These are phyloP conservation scores for Diadromus collaris DNA, from an alignment of 2,888 invertebrate genomes.

Conservation along the genomic window DNA sequence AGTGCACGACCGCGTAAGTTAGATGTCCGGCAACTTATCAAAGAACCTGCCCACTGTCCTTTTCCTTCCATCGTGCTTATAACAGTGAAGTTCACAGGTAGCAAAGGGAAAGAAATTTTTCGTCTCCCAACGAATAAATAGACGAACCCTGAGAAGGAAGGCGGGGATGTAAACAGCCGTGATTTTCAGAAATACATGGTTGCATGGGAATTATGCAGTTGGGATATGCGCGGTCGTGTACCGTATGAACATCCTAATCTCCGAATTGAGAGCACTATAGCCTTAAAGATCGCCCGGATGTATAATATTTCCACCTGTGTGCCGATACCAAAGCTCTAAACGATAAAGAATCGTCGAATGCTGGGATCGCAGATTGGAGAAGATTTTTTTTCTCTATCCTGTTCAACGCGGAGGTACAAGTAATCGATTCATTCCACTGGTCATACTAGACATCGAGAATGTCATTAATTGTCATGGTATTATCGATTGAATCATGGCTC, in stretches of 20 bases:
- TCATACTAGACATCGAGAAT: conserved; percentile 17
- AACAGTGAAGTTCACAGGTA: too few species aligned
- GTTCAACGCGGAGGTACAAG: not conserved
- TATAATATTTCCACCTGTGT: not conserved
- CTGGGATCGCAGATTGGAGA: not conserved
- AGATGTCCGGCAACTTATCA: too few species aligned
- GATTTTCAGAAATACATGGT: too few species aligned
- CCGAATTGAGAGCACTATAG: not conserved
- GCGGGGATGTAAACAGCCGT: too few species aligned
- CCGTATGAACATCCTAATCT: not conserved
- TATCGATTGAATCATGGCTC: conserved; percentile 16
- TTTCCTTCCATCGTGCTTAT: too few species aligned
- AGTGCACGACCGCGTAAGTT: too few species aligned
- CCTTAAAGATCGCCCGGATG: not conserved
- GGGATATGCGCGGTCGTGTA: too few species aligned
- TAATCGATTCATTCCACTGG: conserved; percentile 6
- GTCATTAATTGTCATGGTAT: conserved; percentile 10
- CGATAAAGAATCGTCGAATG: not conserved
- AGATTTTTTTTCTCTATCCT: not conserved
- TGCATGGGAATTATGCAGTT: too few species aligned
- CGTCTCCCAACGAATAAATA: too few species aligned
- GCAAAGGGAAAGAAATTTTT: too few species aligned
- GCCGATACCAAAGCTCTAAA: not conserved
- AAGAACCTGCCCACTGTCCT: too few species aligned
- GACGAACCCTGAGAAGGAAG: too few species aligned